phyloP scores from a whole-genome alignment of 1,140 invertebrate genomes.

The Brachionus rotundiformis region DNA sequence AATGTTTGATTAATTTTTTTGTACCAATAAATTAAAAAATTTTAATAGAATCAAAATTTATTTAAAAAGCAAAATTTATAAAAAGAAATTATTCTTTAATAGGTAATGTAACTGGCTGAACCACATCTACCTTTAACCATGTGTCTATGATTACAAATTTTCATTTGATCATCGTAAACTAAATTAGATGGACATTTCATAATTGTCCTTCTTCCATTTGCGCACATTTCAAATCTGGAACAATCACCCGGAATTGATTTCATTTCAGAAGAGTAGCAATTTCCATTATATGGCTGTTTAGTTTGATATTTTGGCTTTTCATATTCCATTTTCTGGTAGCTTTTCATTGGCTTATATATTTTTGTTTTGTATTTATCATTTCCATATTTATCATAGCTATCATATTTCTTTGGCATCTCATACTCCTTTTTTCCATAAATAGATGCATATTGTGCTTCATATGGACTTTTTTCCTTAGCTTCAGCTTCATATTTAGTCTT shows the following conservation, averaged over 20 bases:
- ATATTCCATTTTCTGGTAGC: neutral
- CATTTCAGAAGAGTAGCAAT: conserved; percentile 30
- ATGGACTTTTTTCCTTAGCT: neutral
- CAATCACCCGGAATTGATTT: neutral
- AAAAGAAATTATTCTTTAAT: neutral
- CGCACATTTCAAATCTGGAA: neutral
- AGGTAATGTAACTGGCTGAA: neutral
- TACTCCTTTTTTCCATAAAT: neutral
- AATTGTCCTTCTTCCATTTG: neutral
- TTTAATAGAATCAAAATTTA: too few species aligned
- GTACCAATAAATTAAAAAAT: neutral
- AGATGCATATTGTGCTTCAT: neutral
- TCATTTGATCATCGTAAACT: conserved; percentile 10
- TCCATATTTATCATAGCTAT: neutral
- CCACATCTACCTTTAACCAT: conserved; percentile 1
- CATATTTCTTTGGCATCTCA: neutral
- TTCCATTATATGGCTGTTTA: neutral
- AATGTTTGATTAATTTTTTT: too few species aligned
- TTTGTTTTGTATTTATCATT: conserved; percentile 8
- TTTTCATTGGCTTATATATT: neutral
- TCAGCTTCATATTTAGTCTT: neutral
- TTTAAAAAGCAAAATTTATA: neutral
- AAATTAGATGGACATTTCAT: conserved; percentile 12
- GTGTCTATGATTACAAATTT: conserved; percentile 37
- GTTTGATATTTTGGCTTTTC: neutral